phyloP scores from a whole-genome alignment of 2,113 vertebrate species.

The Trogon melanurus region DNA sequence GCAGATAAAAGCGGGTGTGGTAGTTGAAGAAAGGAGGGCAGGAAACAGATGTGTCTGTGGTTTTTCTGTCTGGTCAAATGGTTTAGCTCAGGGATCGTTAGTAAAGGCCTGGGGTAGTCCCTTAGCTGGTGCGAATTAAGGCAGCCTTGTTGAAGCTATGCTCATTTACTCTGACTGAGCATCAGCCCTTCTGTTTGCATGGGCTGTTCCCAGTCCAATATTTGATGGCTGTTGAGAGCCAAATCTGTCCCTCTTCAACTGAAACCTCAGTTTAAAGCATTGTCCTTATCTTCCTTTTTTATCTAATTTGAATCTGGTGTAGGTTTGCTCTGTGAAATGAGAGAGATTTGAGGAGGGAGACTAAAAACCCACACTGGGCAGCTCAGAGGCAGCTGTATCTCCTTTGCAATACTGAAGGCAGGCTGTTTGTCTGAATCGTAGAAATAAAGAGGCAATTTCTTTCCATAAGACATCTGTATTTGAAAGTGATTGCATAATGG shows the following conservation, averaged over 20 bases:
- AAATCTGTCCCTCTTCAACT: neutral
- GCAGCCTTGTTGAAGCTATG: neutral
- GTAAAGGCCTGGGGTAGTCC: neutral
- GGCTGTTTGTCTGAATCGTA: neutral
- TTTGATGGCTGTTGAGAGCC: fast-evolving
- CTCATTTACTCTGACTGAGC: neutral
- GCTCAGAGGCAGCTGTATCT: neutral
- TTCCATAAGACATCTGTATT: neutral
- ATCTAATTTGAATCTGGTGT: neutral
- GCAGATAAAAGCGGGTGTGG: constrained; percentile 62
- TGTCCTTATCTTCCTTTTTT: neutral
- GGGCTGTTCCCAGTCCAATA: neutral
- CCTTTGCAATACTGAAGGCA: neutral
- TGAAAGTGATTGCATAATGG: constrained; percentile 7
- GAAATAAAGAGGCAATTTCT: constrained; percentile 16
- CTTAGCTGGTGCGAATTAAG: neutral
- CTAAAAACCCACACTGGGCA: neutral
- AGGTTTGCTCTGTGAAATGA: neutral
- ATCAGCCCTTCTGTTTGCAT: neutral
- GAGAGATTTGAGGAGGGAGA: neutral
- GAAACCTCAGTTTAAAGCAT: neutral
- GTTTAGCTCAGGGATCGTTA: neutral
- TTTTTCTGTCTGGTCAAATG: constrained; percentile 30
- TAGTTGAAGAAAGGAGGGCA: neutral
- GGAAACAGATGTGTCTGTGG: constrained; percentile 57